Evolutionary conservation across 2,113 vertebrate species (phyloP).

Genomic region (Lipophrys pholis): DNA sequence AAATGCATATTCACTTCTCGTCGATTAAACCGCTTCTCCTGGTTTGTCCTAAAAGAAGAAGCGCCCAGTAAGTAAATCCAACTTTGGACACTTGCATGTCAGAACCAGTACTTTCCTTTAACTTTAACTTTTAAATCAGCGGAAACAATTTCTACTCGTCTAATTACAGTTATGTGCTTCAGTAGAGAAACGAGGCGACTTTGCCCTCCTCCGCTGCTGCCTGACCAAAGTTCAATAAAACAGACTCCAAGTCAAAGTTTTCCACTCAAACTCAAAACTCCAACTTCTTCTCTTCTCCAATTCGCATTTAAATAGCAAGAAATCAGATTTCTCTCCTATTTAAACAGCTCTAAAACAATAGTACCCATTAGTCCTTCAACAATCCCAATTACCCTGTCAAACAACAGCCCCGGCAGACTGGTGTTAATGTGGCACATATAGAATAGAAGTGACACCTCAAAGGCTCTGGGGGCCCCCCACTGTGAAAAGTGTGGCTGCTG

Average conservation of each 20-base stretch:
- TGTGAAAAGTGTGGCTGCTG: neutral
- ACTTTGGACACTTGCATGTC: no score
- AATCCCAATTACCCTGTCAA: constrained; percentile 26
- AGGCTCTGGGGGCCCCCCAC: neutral
- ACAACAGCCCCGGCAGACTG: neutral
- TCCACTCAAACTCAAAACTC: neutral
- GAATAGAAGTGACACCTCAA: constrained; percentile 12
- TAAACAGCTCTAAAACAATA: neutral
- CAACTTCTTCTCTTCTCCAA: neutral
- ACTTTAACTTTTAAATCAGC: no score
- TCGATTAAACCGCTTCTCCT: no score
- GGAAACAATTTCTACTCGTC: no score
- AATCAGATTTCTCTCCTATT: neutral
- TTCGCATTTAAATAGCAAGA: neutral
- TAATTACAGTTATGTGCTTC: no score
- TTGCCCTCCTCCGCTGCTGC: no score
- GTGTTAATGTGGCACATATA: neutral
- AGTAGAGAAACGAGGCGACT: no score
- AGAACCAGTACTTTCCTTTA: neutral
- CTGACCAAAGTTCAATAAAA: no score
- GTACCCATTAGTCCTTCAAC: neutral
- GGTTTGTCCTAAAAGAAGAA: no score
- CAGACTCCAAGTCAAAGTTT: neutral
- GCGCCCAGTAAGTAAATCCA: no score
- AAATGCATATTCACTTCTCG: no score